Conservation (phyloP, 2,888 invertebrate species). For the Heliconius cydno region DNA sequence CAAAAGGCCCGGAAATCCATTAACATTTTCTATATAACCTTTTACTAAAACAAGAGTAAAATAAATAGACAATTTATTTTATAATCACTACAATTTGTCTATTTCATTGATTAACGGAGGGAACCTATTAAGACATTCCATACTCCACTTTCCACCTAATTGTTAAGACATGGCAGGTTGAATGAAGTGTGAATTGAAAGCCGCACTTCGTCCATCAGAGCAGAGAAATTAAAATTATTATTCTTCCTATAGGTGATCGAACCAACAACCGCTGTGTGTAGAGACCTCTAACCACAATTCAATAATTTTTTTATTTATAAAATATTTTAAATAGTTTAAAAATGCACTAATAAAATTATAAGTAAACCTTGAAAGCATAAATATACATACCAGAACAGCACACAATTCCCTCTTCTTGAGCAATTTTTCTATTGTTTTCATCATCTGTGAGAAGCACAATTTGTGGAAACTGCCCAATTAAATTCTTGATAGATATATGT, state of each 20-base stretch:
- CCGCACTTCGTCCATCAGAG: not conserved
- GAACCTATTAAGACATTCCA: not conserved
- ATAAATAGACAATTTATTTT: not conserved
- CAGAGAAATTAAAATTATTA: not conserved
- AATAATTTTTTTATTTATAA: no score
- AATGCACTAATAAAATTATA: not conserved
- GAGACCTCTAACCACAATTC: not conserved
- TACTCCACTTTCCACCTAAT: not conserved
- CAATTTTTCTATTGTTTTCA: conserved; percentile 88
- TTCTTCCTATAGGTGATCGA: not conserved
- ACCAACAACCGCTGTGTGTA: not conserved
- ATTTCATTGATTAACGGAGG: not conserved
- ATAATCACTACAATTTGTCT: no score
- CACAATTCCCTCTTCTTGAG: conserved; percentile 86
- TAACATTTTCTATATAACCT: conserved; percentile 90
- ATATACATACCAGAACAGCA: conserved; percentile 86
- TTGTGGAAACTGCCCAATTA: conserved; percentile 72
- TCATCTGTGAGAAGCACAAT: conserved; percentile 94
- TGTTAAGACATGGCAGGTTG: not conserved
- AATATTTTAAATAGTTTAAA: no score
- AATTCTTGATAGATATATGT: conserved; percentile 83
- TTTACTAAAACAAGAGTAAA: conserved; percentile 77
- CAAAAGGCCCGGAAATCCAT: conserved; percentile 86
- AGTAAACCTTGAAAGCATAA: not conserved
- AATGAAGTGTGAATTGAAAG: not conserved